Conservation (phyloP, 2,888 invertebrate species). For the Phortica magna region DNA sequence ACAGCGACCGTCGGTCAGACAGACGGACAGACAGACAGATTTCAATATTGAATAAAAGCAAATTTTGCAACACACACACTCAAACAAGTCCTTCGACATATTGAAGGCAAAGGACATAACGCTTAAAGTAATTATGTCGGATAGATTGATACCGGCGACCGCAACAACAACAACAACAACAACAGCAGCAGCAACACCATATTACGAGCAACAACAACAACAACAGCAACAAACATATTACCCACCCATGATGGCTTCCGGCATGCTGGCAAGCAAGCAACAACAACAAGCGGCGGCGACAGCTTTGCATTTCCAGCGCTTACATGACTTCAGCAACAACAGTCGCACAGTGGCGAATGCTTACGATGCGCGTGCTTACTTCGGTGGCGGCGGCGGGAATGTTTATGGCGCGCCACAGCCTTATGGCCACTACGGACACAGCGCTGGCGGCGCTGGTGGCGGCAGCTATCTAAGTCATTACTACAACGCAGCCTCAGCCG, state of each 20-base stretch:
- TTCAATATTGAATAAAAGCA: conserved; percentile 1
- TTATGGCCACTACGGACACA: conserved; percentile 22
- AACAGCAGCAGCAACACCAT: background rate
- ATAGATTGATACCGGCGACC: conserved; percentile 8
- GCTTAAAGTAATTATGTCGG: conserved; percentile 16
- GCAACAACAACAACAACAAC: conserved; percentile 19
- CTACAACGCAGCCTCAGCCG: conserved; percentile 14
- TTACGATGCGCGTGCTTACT: conserved; percentile 28
- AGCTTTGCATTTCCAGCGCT: conserved; percentile 6
- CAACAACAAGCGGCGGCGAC: conserved; percentile 35
- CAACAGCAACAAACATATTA: conserved; percentile 21
- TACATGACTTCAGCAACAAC: conserved; percentile 49
- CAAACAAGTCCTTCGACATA: background rate
- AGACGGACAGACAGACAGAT: background rate
- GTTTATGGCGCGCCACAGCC: conserved; percentile 47
- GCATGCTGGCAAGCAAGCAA: conserved; percentile 17
- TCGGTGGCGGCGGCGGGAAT: conserved; percentile 45
- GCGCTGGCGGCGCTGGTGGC: conserved; percentile 41
- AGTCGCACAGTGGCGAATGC: conserved; percentile 25
- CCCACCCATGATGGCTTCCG: conserved; percentile 22
- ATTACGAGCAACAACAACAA: conserved; percentile 7
- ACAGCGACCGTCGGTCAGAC: background rate
- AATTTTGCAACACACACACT: background rate
- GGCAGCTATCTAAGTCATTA: conserved; percentile 3
- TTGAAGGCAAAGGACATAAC: background rate